These are phyloP conservation scores for Arvicanthis niloticus DNA, from an alignment of 2,113 vertebrate species.

Conservation along the genomic window DNA sequence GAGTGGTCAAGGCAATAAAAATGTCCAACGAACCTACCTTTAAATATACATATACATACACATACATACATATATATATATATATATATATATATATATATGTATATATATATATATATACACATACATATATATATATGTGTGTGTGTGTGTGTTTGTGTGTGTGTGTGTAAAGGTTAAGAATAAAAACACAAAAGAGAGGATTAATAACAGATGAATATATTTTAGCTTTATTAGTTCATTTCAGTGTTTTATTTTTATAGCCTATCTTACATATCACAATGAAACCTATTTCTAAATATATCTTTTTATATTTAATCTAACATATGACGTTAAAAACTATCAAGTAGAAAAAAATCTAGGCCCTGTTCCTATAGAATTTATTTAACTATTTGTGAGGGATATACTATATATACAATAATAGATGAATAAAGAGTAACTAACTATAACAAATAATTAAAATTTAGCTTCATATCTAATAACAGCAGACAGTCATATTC, in stretches of 20 bases:
- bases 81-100: too few relatives aligned
- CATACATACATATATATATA: background rate
- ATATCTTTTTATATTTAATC: background rate
- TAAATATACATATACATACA: too few relatives aligned
- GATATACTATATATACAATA: background rate
- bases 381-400: background rate
- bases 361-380: background rate
- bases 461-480: background rate
- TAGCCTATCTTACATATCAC: background rate
- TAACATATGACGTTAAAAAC: background rate
- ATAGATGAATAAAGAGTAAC: background rate
- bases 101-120: too few relatives aligned
- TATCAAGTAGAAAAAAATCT: background rate
- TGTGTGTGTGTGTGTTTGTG: background rate
- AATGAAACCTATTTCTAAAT: background rate
- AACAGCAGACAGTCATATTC: background rate
- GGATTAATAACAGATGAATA: background rate
- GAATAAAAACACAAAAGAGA: background rate
- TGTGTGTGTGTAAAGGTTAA: background rate
- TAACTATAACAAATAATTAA: background rate
- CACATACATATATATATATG: background rate
- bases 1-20: background rate
- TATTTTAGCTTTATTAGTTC: background rate
- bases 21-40: background rate
- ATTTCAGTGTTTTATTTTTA: background rate